These are phyloP conservation scores for Dusona sp. DNA, from an alignment of 2,888 invertebrate genomes.

Conservation along the genomic window DNA sequence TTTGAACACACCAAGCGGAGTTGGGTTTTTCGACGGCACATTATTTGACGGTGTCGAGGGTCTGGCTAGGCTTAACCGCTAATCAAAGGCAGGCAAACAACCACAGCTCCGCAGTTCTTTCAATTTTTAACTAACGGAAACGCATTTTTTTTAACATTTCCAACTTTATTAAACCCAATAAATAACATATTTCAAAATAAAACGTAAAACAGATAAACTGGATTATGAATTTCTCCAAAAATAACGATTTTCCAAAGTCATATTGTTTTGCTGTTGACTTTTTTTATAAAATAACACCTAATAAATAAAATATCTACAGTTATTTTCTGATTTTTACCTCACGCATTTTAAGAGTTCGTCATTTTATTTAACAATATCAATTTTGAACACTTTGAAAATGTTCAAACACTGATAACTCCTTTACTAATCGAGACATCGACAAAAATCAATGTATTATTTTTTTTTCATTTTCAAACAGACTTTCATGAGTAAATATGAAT, in stretches of 20 bases:
- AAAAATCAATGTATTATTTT: no score
- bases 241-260: background rate
- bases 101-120: slow-evolving; percentile 6
- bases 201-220: background rate
- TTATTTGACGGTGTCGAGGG: slow-evolving; percentile 5
- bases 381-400: no score
- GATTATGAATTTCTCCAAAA: background rate
- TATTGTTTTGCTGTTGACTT: background rate
- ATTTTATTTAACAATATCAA: no score
- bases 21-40: slow-evolving; percentile 20
- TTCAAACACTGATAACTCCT: no score
- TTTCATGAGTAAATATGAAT: no score
- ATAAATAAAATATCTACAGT: no score
- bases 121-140: slow-evolving; percentile 62
- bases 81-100: slow-evolving; percentile 40
- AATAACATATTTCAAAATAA: background rate
- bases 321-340: no score
- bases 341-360: no score
- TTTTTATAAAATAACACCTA: background rate
- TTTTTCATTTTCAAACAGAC: no score
- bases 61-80: slow-evolving; percentile 17
- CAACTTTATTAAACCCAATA: background rate
- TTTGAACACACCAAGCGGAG: slow-evolving; percentile 15
- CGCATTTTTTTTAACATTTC: slow-evolving; percentile 70
- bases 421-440: no score